Evolutionary conservation across 2,888 invertebrate species (phyloP), one percentile per base, ranked within the genome.

Genomic region (Cheilosia vulpina): DNA sequence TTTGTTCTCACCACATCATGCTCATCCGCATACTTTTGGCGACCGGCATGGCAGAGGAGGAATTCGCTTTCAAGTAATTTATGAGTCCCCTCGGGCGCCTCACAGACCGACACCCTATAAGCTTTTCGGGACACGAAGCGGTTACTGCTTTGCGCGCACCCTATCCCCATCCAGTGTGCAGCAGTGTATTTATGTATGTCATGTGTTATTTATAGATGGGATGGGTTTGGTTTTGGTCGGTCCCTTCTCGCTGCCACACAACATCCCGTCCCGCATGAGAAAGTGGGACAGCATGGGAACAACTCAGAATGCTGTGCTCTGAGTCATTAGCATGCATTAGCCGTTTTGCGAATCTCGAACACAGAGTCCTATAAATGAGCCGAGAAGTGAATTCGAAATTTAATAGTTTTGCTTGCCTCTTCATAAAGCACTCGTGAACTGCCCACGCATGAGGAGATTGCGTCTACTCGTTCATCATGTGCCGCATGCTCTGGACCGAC

Each of bases 21-120:
- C 84, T 75, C 69, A 84, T 84, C 80, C 84, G 84, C 84, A 84
- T 84, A 80, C 65, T 84, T 84, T 84, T 84, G 80, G 84, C 79
- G 84, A 84, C 83, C 57, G 63, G 72, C 83, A 83, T 73, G 60
- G 63, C 73, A 66, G 38, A 63, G 24, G 52, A 71, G 73, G 69
- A 80, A 80, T 71, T 84, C 75, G 80, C 80, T 47, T 76, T 76
- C 75, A 73, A 80, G 65, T 84, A 75, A 84, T 84, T 80, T 84
- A 84, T 84, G 80, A 80, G 69, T 65, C 75, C 80, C 79, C 24
- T 52, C 66, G 38, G 60, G 55, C 79, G 43, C 75, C 65, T 71
- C 71, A 50, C 66, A 0, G 34, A 17, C 57, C 76, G 76, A 50
- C 66, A 38, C 47, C 31, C 62, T 27, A 11, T 24, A 45, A 47